Base-by-base conservation (phyloP, 2,888 invertebrate species). In the Volucella zonaria region DNA sequence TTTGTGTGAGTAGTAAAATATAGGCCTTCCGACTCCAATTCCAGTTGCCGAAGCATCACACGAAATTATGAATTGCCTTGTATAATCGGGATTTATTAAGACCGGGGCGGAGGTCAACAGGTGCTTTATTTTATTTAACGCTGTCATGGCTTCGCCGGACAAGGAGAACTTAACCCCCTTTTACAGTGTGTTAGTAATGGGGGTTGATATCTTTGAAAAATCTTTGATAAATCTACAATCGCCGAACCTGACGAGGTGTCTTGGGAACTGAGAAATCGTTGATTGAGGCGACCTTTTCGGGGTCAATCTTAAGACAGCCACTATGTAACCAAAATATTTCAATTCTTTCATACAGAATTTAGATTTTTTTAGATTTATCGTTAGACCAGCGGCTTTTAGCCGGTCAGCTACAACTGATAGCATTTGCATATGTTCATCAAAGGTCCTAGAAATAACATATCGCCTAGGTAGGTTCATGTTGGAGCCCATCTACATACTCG, bases 191-290 rank as follows among this genome's bases (percentile, higher is more conserved):
- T 58, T 42, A 1, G 58, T 42, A 8, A 58, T 3, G 8, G 4
- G 40, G 10, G 40, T 1, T 3, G 40, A 12, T 14, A 58, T 40
- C 4, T 14, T 12, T 4, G 58, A 58, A 10, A 58, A 58, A 61
- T 23, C 18, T 18, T 18, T 18, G 18, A 18, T 18, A 12, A 61
- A 61, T n/a, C 61, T 61, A 43, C 61, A 40, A 58, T n/a, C 42
- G 58, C 42, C 58, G 14, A 1, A 58, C 58, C 18, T 18, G 1
- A 23, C 18, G 18, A 23, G 18, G 18, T 23, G 18, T 23, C 18
- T 14, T 58, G 42, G 45, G 61, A 12, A 43, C 12, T 11, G 59
- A 43, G 14, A 59, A 59, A 8, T 59, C 43, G 8, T 43, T 18
- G 3, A 59, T 43, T 3, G 59, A n/a, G 0, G 59, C n/a, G 1